phyloP scores from a whole-genome alignment of 2,797 vertebrate genomes.

The Peromyscus melanophrys region DNA sequence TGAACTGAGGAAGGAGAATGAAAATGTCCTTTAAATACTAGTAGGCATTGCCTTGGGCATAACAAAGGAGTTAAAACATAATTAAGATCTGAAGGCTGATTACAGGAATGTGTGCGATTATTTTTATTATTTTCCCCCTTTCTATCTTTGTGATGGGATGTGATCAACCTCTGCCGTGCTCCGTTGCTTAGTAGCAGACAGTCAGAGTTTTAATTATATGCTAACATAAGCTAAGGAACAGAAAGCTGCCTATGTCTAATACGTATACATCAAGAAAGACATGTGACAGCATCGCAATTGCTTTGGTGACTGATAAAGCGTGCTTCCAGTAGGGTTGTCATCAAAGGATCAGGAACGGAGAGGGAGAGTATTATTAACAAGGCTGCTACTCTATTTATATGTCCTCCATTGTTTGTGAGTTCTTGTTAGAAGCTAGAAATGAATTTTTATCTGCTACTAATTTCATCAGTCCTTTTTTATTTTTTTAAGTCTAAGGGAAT shows the following conservation, averaged over 20 bases:
- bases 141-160: slow-evolving; percentile 87
- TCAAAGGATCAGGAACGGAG: slow-evolving; percentile 84
- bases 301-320: slow-evolving; percentile 87
- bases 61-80: slow-evolving; percentile 85
- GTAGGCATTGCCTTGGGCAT: slow-evolving; percentile 74
- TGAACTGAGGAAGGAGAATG: slow-evolving; percentile 72
- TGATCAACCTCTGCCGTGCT: slow-evolving; percentile 88
- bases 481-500: slow-evolving; percentile 46
- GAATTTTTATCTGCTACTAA: slow-evolving; percentile 86
- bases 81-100: slow-evolving; percentile 88
- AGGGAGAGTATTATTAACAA: slow-evolving; percentile 88
- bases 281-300: slow-evolving; percentile 89
- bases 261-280: slow-evolving; percentile 88
- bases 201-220: slow-evolving; percentile 90
- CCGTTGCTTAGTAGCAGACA: slow-evolving; percentile 91
- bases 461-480: slow-evolving; percentile 81
- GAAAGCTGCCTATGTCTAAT: slow-evolving; percentile 89
- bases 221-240: slow-evolving; percentile 90
- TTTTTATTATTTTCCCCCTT: slow-evolving; percentile 88
- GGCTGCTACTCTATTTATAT: slow-evolving; percentile 86
- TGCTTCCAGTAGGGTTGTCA: slow-evolving; percentile 87
- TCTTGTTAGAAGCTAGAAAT: slow-evolving; percentile 81
- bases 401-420: slow-evolving; percentile 86
- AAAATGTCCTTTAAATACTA: slow-evolving; percentile 81
- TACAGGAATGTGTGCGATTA: slow-evolving; percentile 85